A percentile compares a stretch with the other conserved stretches of the same genome.
phyloP scores from a whole-genome alignment of 2,888 invertebrate species.

The Metacarcinus magister region DNA sequence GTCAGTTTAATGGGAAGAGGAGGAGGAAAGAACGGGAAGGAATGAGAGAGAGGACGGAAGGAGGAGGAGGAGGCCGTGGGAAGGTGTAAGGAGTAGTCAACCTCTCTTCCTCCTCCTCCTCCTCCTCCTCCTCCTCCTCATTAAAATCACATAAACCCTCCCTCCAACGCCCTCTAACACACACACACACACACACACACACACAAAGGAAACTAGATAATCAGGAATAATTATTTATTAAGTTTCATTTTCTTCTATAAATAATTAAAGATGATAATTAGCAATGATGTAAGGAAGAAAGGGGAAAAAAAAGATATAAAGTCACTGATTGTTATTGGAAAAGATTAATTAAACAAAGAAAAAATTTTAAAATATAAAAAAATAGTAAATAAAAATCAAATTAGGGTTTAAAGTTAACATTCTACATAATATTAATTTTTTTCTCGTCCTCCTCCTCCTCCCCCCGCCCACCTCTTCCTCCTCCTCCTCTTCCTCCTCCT shows the following conservation, averaged over 20 bases:
- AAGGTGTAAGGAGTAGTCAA: background rate
- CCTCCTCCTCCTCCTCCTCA: background rate
- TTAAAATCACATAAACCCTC: background rate
- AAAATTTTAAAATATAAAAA: no score
- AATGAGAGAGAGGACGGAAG: background rate
- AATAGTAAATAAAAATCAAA: no score
- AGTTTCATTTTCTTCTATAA: no score
- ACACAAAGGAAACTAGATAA: no score
- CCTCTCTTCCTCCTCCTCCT: background rate
- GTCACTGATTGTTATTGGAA: no score
- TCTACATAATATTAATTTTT: background rate
- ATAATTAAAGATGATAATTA: no score
- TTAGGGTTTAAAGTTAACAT: no score
- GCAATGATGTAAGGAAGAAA: no score
- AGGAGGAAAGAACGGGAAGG: background rate
- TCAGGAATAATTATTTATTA: no score
- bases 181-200: constrained; percentile 2
- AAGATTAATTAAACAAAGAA: no score
- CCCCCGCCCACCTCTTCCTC: background rate
- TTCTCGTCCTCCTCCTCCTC: background rate
- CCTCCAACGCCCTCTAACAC: background rate
- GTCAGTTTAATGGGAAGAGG: background rate
- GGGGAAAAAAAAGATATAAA: no score
- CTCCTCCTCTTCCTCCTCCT: background rate
- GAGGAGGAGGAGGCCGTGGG: background rate